phyloP scores from a whole-genome alignment of 1,140 invertebrate genomes.

The Megalopta genalis region DNA sequence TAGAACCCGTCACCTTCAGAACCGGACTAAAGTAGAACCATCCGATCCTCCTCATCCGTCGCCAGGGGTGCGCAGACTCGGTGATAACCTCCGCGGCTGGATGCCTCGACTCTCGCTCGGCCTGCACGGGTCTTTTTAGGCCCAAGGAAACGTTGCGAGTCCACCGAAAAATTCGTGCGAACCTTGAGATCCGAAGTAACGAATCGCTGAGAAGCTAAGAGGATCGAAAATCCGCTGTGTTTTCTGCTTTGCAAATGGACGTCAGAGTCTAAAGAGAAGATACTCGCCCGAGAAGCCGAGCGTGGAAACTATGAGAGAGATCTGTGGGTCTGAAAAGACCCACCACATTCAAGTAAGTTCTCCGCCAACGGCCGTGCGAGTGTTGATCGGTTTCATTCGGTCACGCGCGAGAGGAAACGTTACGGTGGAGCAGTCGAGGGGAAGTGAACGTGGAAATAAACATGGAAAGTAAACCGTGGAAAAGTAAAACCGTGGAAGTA shows the following conservation, averaged over 20 bases:
- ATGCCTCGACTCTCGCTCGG: neutral
- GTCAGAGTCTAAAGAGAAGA: too few relatives aligned
- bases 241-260: too few relatives aligned
- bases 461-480: too few relatives aligned
- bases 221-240: too few relatives aligned
- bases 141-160: neutral
- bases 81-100: neutral
- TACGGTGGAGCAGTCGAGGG: too few relatives aligned
- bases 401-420: neutral
- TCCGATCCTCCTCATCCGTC: conserved; percentile 19
- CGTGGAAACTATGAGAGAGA: neutral
- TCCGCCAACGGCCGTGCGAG: neutral
- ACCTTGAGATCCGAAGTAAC: too few relatives aligned
- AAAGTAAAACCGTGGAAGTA: too few relatives aligned
- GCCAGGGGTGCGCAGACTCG: conserved; percentile 42
- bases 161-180: too few relatives aligned
- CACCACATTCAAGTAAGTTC: neutral
- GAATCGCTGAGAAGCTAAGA: too few relatives aligned
- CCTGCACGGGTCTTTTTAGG: neutral
- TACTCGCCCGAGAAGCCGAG: too few relatives aligned
- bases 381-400: neutral
- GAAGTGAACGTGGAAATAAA: neutral
- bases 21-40: conserved; percentile 41
- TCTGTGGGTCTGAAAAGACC: conserved; percentile 3
- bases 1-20: conserved; percentile 45